These are phyloP conservation scores for Bombus ignitus DNA, from an alignment of 1,140 invertebrate genomes.

Conservation along the genomic window DNA sequence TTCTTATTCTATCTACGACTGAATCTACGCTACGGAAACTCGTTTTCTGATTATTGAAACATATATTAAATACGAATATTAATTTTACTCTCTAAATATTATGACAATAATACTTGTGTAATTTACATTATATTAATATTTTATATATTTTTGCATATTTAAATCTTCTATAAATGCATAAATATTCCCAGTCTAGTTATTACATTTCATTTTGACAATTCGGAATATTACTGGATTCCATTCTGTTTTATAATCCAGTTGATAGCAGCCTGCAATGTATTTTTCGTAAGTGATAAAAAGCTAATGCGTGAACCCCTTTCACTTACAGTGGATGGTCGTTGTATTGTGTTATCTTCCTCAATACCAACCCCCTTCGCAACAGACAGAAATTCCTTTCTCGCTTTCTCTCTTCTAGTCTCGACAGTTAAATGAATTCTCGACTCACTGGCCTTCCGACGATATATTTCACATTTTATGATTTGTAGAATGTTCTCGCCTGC, in stretches of 20 bases:
- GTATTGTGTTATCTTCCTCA: constrained; percentile 34
- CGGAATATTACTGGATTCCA: constrained; percentile 24
- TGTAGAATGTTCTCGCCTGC: constrained; percentile 66
- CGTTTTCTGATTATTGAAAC: too few species aligned
- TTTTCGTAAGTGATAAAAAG: too few species aligned
- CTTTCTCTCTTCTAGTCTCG: constrained; percentile 41
- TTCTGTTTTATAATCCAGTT: constrained; percentile 36
- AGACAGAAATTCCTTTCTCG: constrained; percentile 52
- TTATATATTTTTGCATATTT: too few species aligned
- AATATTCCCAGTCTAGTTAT: too few species aligned
- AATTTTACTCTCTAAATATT: too few species aligned
- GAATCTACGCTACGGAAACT: too few species aligned
- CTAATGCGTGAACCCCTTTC: too few species aligned
- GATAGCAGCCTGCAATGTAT: not conserved
- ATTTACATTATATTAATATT: too few species aligned
- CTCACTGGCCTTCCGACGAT: constrained; percentile 55
- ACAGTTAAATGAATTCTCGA: constrained; percentile 58
- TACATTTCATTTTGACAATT: constrained; percentile 4
- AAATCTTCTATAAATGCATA: too few species aligned
- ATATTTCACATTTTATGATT: constrained; percentile 77
- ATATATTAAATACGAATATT: too few species aligned
- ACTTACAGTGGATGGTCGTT: constrained; percentile 39
- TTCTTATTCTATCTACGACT: not conserved
- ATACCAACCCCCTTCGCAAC: constrained; percentile 45
- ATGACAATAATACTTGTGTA: too few species aligned